These are phyloP conservation scores for Rhadina sibilatrix DNA, from an alignment of 2,113 vertebrate genomes.

Conservation along the genomic window DNA sequence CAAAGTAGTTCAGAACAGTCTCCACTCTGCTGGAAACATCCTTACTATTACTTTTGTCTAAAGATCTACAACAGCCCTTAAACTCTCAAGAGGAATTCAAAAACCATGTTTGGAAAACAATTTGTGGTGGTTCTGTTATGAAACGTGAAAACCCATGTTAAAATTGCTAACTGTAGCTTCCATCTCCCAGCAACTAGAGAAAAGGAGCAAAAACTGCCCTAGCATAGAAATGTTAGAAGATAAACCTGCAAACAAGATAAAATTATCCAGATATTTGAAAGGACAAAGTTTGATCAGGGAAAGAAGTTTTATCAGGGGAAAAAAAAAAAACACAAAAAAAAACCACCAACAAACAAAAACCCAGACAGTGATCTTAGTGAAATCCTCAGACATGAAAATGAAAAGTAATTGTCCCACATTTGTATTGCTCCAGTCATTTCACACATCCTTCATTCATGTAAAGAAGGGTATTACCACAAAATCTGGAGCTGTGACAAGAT, in stretches of 20 bases:
- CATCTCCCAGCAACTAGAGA: not conserved
- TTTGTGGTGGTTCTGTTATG: not conserved
- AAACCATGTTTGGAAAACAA: not conserved
- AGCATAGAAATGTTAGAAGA: not conserved
- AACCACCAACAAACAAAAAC: not conserved
- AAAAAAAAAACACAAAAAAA: not conserved
- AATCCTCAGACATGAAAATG: not conserved
- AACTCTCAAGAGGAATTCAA: not conserved
- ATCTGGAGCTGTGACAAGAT: constrained; percentile 18
- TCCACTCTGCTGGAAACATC: not conserved
- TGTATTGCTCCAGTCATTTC: not conserved
- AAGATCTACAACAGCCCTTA: not conserved
- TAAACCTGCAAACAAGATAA: not conserved
- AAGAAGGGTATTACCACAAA: not conserved
- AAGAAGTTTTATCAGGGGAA: not conserved
- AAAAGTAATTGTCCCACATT: not conserved
- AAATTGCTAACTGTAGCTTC: not conserved
- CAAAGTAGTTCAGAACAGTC: not conserved
- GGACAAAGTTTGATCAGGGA: not conserved
- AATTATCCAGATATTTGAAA: not conserved
- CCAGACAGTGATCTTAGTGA: not conserved
- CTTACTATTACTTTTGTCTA: not conserved
- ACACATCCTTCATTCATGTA: not conserved
- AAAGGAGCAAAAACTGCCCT: not conserved
- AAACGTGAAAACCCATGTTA: not conserved